Base-by-base conservation (phyloP, 2,888 invertebrate species). In the Barypeithes pellucidus region DNA sequence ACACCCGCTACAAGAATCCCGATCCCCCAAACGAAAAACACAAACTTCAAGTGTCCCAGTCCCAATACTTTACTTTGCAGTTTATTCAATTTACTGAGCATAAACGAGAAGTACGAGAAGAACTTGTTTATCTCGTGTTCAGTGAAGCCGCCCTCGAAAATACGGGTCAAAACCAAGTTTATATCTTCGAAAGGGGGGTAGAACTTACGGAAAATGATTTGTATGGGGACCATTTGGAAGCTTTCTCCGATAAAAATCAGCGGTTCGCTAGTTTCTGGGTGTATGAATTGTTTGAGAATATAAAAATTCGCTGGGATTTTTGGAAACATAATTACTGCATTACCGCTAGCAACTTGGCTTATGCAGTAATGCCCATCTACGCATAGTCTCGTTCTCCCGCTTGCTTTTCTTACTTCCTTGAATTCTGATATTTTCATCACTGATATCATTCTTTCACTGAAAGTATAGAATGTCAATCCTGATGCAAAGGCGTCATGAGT, bases 111-210 rank as follows among this genome's bases (percentile, higher is more conserved):
- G 11, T 59, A 0, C 43, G 43, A 57, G 3, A 1, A 0, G n/a
- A 54, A 1, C 18, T 43, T 67, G 2, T 45, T 4, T 22, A n/a
- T 14, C 22, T 47, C 33, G 3, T n/a, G 7, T 7, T 33, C 33
- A 33, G 39, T 0, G 16, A 67, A 9, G 0, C 67, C 67, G 0
- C 29, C 36, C 41, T 67, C 67, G 0, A 22, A 45, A n/a, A 60
- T 9, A 4, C 39, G 67, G 11, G 36, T 20, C 20, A 67, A 16
- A 18, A 24, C 47, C 3, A 11, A 4, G 29, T 61, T 61, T 0
- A 68, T 39, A 16, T 60, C 68, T 14, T 68, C 36, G 16, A 50
- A 68, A 20, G 61, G 29, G 9, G 68, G 60, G 20, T 22, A 60
- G 20, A 22, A 47, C 14, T 50, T 68, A 24, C 24, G 18, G 39